These are phyloP conservation scores for Sweltsa coloradensis DNA, from an alignment of 1,140 invertebrate genomes.

Conservation along the genomic window DNA sequence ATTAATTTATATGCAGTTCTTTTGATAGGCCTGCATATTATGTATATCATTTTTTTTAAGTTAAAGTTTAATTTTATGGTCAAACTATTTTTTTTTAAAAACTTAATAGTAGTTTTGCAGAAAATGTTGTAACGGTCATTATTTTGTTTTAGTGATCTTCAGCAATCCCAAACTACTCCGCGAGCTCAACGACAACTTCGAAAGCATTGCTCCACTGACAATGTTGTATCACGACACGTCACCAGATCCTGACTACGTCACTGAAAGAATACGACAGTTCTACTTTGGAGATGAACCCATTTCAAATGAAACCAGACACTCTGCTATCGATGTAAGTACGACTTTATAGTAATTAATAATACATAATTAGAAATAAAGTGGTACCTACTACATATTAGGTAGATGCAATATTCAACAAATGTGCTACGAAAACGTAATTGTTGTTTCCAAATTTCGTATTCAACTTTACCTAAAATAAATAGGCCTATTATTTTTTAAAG, in stretches of 20 bases:
- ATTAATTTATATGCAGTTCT: too few relatives aligned
- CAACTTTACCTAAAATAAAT: too few relatives aligned
- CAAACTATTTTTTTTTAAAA: background rate
- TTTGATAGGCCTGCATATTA: too few relatives aligned
- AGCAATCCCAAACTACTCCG: constrained; percentile 28
- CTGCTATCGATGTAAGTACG: constrained; percentile 41
- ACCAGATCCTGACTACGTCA: constrained; percentile 29
- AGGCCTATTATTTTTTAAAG: too few relatives aligned
- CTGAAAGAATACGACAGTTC: constrained; percentile 39
- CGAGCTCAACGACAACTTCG: constrained; percentile 42
- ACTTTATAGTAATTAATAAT: too few relatives aligned
- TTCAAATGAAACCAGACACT: constrained; percentile 32
- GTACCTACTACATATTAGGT: too few relatives aligned
- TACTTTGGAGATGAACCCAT: constrained; percentile 40
- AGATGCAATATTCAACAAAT: too few relatives aligned
- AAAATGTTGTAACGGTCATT: background rate
- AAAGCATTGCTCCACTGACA: constrained; percentile 40
- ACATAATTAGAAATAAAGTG: constrained; percentile 1
- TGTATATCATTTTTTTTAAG: too few relatives aligned
- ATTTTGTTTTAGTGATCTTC: constrained; percentile 19
- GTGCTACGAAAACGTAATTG: too few relatives aligned
- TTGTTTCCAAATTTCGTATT: too few relatives aligned
- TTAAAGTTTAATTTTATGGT: background rate
- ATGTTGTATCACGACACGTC: constrained; percentile 45
- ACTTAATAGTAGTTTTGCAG: background rate